phyloP scores from a whole-genome alignment of 2,797 vertebrate species.

The Brotula barbata region DNA sequence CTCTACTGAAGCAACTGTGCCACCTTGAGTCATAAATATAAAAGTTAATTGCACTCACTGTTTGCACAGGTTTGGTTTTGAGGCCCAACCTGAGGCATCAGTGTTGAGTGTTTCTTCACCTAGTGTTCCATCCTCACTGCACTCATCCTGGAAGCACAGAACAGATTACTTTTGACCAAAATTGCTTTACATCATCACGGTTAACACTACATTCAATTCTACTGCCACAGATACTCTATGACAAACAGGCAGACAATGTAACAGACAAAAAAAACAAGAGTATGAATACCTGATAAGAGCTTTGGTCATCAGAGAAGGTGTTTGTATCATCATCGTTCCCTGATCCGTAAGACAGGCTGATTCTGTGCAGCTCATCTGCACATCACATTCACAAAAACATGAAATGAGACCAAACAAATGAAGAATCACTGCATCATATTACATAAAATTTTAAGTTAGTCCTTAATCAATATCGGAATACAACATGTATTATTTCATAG shows the following conservation, averaged over 20 bases:
- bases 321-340: conserved; percentile 81
- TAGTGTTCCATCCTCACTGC: conserved; percentile 90
- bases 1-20: background rate
- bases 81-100: conserved; percentile 80
- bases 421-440: no score
- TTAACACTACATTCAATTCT: no score
- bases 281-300: conserved; percentile 85
- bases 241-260: no score
- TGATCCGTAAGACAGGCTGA: conserved; percentile 86
- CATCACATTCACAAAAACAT: conserved; percentile 34
- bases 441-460: background rate
- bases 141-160: conserved; percentile 84
- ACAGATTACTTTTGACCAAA: no score
- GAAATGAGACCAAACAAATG: background rate
- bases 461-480: no score
- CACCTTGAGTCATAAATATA: conserved; percentile 11
- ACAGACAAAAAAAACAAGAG: background rate
- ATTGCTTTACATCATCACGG: no score
- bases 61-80: conserved; percentile 86
- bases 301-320: conserved; percentile 92
- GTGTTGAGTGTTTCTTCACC: conserved; percentile 80
- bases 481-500: no score
- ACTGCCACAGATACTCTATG: background rate
- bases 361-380: conserved; percentile 89
- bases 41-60: conserved; percentile 81